Evolutionary conservation across 2,797 vertebrate species (phyloP), one percentile per base, ranked within the genome.

Genomic region (Steatocranus sp.): DNA sequence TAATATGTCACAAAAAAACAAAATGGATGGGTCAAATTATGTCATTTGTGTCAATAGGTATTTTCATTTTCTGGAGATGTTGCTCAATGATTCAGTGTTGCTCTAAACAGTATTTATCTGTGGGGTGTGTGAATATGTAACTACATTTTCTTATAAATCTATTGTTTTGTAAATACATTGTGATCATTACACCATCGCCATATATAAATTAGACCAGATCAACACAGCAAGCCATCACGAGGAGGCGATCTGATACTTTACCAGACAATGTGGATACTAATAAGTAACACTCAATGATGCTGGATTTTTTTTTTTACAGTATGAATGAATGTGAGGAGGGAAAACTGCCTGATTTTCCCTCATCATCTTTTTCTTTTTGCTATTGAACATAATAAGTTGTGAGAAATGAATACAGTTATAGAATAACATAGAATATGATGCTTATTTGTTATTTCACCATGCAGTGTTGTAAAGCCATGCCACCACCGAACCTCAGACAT

Each of bases 81-180:
- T 93, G 92, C 83, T 89, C 83, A 93, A 91, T 86, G 88, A 93
- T 88, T 94, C 82, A 87, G 86, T 94, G 90, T 94, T 93, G 86
- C 92, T 94, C 91, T 93, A 83, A 91, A 92, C 86, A 90, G 87
- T 94, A 87, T 91, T 87, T 93, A 91, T 90, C 88, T 94, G 93
- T 94, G 89, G 92, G 86, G 88, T 94, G 91, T 94, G 93, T 96
- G 94, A 94, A 94, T 94, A 94, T 95, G 93, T 94, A 94, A 94
- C 93, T 95, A 95, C 91, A 90, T 92, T 94, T 94, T 95, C 93
- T 89, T 93, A 93, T 87, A 80, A 90, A 93, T 86, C 76, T 87
- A 82, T 83, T 66, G 76, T 94, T 93, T 91, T 95, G 95, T 96
- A 95, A 94, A 96, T 95, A 94, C 85, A 83, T 90, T 88, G 87